phyloP scores from a whole-genome alignment of 2,797 vertebrate genomes.

The Sebastes reedi region DNA sequence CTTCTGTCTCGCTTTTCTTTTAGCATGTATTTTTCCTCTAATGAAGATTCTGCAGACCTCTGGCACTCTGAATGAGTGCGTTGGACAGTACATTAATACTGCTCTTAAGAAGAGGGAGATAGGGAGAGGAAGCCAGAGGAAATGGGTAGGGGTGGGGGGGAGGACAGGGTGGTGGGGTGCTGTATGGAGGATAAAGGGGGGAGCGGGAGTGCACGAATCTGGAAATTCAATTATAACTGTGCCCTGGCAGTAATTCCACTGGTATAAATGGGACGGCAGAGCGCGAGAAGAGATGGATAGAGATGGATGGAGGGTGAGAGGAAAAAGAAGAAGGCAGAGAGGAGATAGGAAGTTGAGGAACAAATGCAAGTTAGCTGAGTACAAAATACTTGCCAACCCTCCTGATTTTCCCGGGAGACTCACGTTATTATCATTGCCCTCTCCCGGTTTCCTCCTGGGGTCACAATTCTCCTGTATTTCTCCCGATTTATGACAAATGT shows the following conservation, averaged over 20 bases:
- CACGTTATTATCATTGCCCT: too few relatives aligned
- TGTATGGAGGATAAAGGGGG: constrained; percentile 39
- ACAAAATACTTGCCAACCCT: too few relatives aligned
- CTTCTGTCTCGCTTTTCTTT: constrained; percentile 32
- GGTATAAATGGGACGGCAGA: constrained; percentile 68
- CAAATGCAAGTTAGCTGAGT: constrained; percentile 25
- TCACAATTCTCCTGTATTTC: too few relatives aligned
- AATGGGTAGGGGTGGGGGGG: neutral
- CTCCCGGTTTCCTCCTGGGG: too few relatives aligned
- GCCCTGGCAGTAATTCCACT: constrained; percentile 75
- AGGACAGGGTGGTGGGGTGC: neutral
- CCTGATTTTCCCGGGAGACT: too few relatives aligned
- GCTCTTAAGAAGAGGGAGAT: constrained; percentile 63
- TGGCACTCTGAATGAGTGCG: constrained; percentile 53
- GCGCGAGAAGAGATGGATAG: constrained; percentile 52
- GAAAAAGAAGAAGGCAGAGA: constrained; percentile 14
- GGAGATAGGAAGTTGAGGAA: constrained; percentile 45
- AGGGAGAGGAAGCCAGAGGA: constrained; percentile 56
- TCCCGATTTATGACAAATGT: too few relatives aligned
- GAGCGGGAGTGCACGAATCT: constrained; percentile 46
- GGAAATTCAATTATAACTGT: constrained; percentile 82
- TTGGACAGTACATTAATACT: constrained; percentile 73
- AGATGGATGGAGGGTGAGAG: constrained; percentile 52
- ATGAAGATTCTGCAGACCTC: constrained; percentile 66
- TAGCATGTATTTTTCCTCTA: constrained; percentile 54